These are phyloP conservation scores for Diplazon laetatorius DNA, from an alignment of 2,888 invertebrate species.

Conservation along the genomic window DNA sequence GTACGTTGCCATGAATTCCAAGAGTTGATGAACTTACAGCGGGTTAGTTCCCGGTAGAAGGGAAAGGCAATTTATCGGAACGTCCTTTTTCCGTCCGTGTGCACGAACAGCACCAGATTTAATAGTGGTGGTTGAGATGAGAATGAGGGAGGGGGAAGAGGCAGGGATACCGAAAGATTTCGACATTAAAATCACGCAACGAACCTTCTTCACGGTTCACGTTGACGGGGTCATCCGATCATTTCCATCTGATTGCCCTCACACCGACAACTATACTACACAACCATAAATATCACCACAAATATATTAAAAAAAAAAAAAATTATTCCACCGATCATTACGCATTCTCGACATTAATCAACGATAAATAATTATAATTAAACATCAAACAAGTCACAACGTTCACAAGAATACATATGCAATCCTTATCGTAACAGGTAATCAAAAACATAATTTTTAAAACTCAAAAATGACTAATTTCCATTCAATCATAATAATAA, in stretches of 20 bases:
- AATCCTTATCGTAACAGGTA: too few relatives aligned
- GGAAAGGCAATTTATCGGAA: conserved; percentile 60
- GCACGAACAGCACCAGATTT: conserved; percentile 56
- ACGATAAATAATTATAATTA: too few relatives aligned
- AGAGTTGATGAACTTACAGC: conserved; percentile 56
- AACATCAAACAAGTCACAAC: too few relatives aligned
- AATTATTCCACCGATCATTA: too few relatives aligned
- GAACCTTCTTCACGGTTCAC: conserved; percentile 25
- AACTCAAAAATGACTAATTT: too few relatives aligned
- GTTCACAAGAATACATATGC: too few relatives aligned
- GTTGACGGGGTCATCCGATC: conserved; percentile 6
- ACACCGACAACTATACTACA: conserved; percentile 18
- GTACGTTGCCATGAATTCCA: conserved; percentile 53
- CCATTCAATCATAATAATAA: too few relatives aligned
- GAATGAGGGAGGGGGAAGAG: conserved; percentile 40
- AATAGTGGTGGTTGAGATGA: conserved; percentile 38
- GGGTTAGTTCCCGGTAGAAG: conserved; percentile 61
- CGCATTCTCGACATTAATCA: too few relatives aligned
- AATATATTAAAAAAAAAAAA: background rate
- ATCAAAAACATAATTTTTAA: too few relatives aligned
- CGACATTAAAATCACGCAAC: conserved; percentile 47
- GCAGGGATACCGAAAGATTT: conserved; percentile 42
- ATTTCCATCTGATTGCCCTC: conserved; percentile 31
- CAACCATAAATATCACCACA: conserved; percentile 8
- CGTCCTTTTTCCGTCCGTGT: conserved; percentile 45